Evolutionary conservation across 2,113 vertebrate genomes (phyloP), one percentile per base, ranked within the genome.

Genomic region (Jaculus jaculus): DNA sequence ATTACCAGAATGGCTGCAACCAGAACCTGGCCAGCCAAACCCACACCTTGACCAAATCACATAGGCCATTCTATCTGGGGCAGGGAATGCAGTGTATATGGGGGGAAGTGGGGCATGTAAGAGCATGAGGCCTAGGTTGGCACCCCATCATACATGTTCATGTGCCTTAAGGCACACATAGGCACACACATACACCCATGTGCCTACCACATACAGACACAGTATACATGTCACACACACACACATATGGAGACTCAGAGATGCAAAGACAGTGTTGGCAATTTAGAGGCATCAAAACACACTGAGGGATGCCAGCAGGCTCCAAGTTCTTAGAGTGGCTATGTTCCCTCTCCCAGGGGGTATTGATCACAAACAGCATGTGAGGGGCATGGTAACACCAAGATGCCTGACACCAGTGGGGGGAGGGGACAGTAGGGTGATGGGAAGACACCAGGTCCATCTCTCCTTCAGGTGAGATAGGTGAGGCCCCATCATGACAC

Each of bases 251-350:
- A 91, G 71, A 87, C 39, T 58, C 65, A 51, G 66, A 90, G 26
- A 72, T 69, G 34, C 77, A 69, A 60, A 71, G 78, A 89, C 73
- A 54, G 61, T 1, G 51, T 61, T 88, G 90, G 81, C 73, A 87
- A 47, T 73, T 54, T 1, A 79, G 94, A 96, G 95, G 92, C 93
- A 93, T 68, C 80, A 63, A 88, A 61, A 72, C 37, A 88, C 11
- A 69, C 66, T 21, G 47, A 60, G 60, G 74, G 37, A 5, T 73
- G 34, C 83, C 39, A 0, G 58, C 54, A 26, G 84, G 74, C 42
- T 73, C 90, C 34, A 3, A 23, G 23, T 78, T 86, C 78, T 24
- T 3, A 3, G 58, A 39, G 37, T 10, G 11, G 65, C 80, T 13
- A 37, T 47, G 71, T 26, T 4, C 83, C 66, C 75, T 74, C 63